Evolutionary conservation across 2,113 vertebrate genomes (phyloP), one percentile per base, ranked within the genome.

Genomic region (Phasianus colchicus): DNA sequence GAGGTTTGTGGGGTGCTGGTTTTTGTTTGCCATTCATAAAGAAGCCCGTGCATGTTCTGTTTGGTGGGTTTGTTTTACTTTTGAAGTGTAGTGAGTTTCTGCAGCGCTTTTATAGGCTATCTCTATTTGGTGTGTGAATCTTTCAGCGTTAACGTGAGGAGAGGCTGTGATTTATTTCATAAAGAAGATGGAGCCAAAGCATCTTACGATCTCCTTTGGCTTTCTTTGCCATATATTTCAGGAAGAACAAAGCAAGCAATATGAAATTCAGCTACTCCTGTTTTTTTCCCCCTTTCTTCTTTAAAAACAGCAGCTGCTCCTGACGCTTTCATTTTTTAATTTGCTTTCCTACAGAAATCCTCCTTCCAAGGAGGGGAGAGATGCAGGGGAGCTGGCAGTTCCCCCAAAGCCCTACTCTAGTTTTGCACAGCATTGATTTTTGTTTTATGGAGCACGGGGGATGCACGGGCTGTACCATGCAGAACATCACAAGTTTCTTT

Each of bases 181-280:
- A 42, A 88, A 52, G 73, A 95, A 79, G 60, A 95, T 79, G 89
- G 67, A 96, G 50, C 85, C 92, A 86, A 75, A 92, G 5, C 14
- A 71, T 82, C 93, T 74, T 21, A 27, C 10, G 8, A 83, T 95
- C 75, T 65, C 13, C 34, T 42, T 50, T 45, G 13, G 30, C 94
- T 95, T 78, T 95, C 75, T 69, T 79, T 83, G 83, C 92, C 93
- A 80, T 91, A 84, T 86, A 84, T 89, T 75, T 95, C 32, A 29
- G 90, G 87, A 94, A 89, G 88, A 96, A 85, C 88, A 81, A 91
- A 94, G 74, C 91, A 94, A 93, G 80, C 54, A 80, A 60, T 3
- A 34, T 48, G 69, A 60, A 67, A 83, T 65, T 71, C 50, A 15
- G 4, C 16, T 52, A 4, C 40, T 15, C 9, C 65, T 66, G n/a